These are phyloP conservation scores for Fistularia tabacaria DNA, from an alignment of 2,797 vertebrate species.

Conservation along the genomic window DNA sequence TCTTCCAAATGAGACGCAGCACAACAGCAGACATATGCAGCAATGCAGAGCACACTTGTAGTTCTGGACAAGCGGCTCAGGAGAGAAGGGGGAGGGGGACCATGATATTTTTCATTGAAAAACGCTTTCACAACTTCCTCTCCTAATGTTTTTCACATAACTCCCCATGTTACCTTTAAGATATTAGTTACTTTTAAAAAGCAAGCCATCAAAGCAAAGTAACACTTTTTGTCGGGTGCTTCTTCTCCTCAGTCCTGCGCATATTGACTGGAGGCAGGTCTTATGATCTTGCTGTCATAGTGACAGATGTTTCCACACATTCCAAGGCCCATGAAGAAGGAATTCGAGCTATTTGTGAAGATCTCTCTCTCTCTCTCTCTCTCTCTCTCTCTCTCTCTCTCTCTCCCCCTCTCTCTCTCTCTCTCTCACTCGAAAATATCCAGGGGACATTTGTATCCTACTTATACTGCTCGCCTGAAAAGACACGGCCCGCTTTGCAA, in stretches of 20 bases:
- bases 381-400: constrained; percentile 20
- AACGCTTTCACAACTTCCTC: no score
- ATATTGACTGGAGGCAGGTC: constrained; percentile 39
- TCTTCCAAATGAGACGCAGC: no score
- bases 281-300: constrained; percentile 68
- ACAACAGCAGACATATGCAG: no score
- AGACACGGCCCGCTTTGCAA: constrained; percentile 33
- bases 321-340: constrained; percentile 67
- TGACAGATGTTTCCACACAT: constrained; percentile 74
- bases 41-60: no score
- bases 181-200: no score
- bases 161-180: no score
- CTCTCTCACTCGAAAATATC: constrained; percentile 52
- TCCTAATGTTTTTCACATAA: no score
- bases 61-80: no score
- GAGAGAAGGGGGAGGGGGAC: no score
- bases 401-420: constrained; percentile 11
- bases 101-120: no score
- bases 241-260: neutral
- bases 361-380: constrained; percentile 12
- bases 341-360: constrained; percentile 68
- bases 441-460: constrained; percentile 51
- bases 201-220: neutral
- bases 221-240: no score
- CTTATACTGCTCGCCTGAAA: constrained; percentile 46